Evolutionary conservation across 1,140 invertebrate species (phyloP), one percentile per base, ranked within the genome.

Genomic region (Brachionus koreanus): DNA sequence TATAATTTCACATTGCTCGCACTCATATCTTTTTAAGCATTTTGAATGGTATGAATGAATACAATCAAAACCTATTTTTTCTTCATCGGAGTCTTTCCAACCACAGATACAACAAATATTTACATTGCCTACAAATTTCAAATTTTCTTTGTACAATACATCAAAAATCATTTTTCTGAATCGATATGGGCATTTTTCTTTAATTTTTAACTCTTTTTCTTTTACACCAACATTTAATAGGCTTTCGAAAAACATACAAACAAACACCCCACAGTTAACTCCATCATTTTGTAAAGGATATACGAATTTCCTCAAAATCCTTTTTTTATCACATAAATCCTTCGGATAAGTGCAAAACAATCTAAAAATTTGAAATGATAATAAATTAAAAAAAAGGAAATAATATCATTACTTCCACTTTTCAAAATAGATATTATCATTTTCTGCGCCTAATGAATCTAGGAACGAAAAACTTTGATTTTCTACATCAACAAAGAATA

Each of bases 361-460:
- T 37, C 65, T 69, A 37, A 37, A 69, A 69, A 69, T 65, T 33
- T 37, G 1, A 37, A 37, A 37, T 7, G 37, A 37, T 69, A 4
- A 37, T 37, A 9, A 69, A 16, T n/a, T 69, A 69, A 16, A 69
- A 35, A 12, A 19, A 37, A 69, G 16, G n/a, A 37, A 37, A 12
- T 6, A 13, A n/a, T 69, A n/a, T 69, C 39, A 37, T 69, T 69
- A 69, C 65, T 69, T 69, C 65, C 46, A 49, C 46, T 49, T 49
- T 13, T 49, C 46, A 49, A 49, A 49, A 63, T 63, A 63, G 16
- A 12, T 25, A 25, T 23, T 12, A 25, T 63, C 10, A 25, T 29
- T 23, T 2, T 63, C 61, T 29, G 61, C 10, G 5, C 23, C 23
- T 25, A 63, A 29, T 25, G 61, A 63, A 63, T 63, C 61, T 12